phyloP scores from a whole-genome alignment of 2,113 vertebrate genomes.

The Scomber japonicus region DNA sequence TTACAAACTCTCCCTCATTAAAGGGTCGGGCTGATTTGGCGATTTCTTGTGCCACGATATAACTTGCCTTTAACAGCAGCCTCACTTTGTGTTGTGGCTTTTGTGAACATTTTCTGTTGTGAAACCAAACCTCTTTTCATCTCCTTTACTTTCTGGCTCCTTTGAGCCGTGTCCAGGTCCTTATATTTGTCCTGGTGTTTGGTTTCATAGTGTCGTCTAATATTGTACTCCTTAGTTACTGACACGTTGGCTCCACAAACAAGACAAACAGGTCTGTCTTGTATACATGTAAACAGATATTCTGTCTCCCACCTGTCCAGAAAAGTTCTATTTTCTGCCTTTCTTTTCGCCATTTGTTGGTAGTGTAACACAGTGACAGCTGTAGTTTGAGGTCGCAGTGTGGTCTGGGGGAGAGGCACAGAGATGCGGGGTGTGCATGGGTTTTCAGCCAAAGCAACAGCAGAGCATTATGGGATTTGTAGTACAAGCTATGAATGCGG shows the following conservation, averaged over 20 bases:
- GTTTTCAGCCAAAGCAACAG: too few species aligned
- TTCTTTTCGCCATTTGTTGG: not conserved
- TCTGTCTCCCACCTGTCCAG: not conserved
- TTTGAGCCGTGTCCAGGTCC: slow-evolving; percentile 5
- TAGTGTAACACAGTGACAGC: too few species aligned
- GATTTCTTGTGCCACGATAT: too few species aligned
- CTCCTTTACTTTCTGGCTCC: slow-evolving; percentile 9
- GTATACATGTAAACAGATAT: slow-evolving; percentile 1
- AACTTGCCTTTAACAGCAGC: not conserved
- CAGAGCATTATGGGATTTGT: too few species aligned
- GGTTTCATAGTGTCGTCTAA: not conserved
- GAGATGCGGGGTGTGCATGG: too few species aligned
- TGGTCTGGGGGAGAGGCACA: too few species aligned
- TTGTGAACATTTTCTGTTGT: slow-evolving; percentile 16
- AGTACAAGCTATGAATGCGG: too few species aligned
- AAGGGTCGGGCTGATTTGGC: not conserved
- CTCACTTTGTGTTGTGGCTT: not conserved
- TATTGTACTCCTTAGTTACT: slow-evolving; percentile 5
- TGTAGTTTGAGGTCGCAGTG: too few species aligned
- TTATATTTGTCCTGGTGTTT: slow-evolving; percentile 1
- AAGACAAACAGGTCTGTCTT: slow-evolving; percentile 18
- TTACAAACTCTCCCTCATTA: slow-evolving; percentile 35
- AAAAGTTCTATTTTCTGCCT: slow-evolving; percentile 4
- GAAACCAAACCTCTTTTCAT: slow-evolving; percentile 9
- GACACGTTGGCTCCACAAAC: slow-evolving; percentile 14